Conservation (phyloP, 2,113 vertebrate species). For the Aspidoscelis tigris region DNA sequence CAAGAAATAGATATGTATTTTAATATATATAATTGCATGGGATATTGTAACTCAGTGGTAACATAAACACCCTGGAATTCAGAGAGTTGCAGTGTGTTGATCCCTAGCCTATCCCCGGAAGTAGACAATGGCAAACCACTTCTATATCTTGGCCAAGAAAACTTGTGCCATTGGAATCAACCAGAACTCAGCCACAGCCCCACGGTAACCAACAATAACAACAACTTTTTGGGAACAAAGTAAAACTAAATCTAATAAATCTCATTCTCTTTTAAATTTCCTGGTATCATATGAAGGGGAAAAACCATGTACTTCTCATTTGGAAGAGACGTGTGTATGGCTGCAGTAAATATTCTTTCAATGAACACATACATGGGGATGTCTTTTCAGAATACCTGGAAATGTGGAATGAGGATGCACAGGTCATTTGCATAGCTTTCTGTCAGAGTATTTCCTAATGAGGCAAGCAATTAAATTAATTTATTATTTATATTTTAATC, state of each 20-base stretch:
- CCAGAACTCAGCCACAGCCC: too few relatives aligned
- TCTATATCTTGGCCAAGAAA: too few relatives aligned
- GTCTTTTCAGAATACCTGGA: neutral
- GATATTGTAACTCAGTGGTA: too few relatives aligned
- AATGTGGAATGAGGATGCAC: neutral
- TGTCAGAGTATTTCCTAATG: neutral
- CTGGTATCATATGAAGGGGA: neutral
- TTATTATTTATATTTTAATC: neutral
- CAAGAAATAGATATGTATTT: too few relatives aligned
- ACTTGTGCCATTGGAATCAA: too few relatives aligned
- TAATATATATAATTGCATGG: too few relatives aligned
- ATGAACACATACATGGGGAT: neutral
- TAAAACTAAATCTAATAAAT: neutral
- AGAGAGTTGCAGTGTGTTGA: too few relatives aligned
- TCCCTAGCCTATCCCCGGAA: too few relatives aligned
- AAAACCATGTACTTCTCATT: neutral
- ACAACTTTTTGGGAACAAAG: neutral
- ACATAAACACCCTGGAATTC: too few relatives aligned
- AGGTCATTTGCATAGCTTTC: neutral
- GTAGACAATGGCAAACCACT: too few relatives aligned
- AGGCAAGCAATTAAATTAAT: neutral
- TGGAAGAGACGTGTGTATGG: neutral
- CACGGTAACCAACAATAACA: too few relatives aligned
- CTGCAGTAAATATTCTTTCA: neutral
- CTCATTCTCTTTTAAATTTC: neutral